phyloP scores from a whole-genome alignment of 2,797 vertebrate genomes.

The Crenichthys baileyi region DNA sequence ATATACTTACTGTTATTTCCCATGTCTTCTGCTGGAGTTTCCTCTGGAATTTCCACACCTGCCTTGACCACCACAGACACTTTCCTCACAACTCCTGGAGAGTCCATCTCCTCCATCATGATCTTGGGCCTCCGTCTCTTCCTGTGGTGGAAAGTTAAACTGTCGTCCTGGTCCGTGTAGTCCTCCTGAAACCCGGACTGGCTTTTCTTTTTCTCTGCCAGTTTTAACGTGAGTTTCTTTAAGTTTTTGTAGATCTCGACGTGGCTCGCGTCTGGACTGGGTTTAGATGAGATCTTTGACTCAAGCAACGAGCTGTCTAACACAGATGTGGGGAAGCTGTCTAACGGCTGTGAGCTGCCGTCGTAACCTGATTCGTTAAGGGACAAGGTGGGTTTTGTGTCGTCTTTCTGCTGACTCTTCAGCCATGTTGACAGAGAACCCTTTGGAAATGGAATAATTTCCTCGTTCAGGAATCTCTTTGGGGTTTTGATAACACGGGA shows the following conservation, averaged over 20 bases:
- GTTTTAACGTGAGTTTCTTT: conserved; percentile 79
- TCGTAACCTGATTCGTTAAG: conserved; percentile 40
- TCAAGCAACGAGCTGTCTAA: conserved; percentile 25
- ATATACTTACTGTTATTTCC: conserved; percentile 49
- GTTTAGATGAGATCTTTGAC: conserved; percentile 64
- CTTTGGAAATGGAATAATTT: conserved; percentile 73
- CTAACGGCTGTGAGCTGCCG: conserved; percentile 25
- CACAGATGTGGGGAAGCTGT: conserved; percentile 24
- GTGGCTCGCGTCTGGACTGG: conserved; percentile 79
- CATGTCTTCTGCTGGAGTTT: conserved; percentile 14
- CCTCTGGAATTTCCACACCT: conserved; percentile 4
- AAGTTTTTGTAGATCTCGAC: conserved; percentile 88
- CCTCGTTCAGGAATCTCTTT: conserved; percentile 89
- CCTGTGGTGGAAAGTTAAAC: conserved; percentile 45
- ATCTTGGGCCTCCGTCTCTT: conserved; percentile 74
- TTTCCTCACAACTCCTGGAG: conserved; percentile 83
- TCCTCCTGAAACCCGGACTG: conserved; percentile 30
- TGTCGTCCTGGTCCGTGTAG: neutral
- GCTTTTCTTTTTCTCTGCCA: conserved; percentile 75
- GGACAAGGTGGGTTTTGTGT: conserved; percentile 38
- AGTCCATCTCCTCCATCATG: conserved; percentile 81
- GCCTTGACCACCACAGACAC: conserved; percentile 74
- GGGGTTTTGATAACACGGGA: conserved; percentile 90
- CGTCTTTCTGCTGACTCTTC: conserved; percentile 67
- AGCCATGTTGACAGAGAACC: conserved; percentile 65